phyloP scores from a whole-genome alignment of 2,888 invertebrate species.

The Eudemis profundana region DNA sequence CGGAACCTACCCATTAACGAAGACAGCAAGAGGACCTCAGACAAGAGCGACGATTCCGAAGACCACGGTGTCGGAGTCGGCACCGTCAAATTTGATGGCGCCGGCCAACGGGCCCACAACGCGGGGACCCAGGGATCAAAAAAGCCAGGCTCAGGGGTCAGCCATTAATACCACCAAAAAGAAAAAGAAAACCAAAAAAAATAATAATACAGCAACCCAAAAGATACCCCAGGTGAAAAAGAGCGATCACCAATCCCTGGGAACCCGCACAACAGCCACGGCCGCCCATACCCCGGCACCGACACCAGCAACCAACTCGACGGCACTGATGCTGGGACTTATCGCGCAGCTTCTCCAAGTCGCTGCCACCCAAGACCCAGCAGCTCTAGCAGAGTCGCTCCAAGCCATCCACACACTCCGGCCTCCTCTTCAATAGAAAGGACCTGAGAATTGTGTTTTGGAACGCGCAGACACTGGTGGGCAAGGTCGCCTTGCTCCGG shows the following conservation, averaged over 20 bases:
- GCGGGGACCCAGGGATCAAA: background rate
- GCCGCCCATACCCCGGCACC: too few species aligned
- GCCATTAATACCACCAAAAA: background rate
- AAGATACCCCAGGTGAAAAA: too few species aligned
- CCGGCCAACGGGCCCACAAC: background rate
- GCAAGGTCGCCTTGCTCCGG: conserved; percentile 6
- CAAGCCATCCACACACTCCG: background rate
- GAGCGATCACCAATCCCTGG: too few species aligned
- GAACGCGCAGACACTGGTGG: conserved; percentile 11
- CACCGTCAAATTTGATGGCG: background rate
- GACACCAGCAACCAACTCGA: too few species aligned
- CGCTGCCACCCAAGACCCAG: background rate
- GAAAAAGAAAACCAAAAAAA: background rate
- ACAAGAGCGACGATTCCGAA: too few species aligned
- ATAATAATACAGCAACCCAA: too few species aligned
- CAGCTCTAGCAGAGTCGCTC: background rate
- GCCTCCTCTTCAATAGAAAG: background rate
- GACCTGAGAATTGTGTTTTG: background rate
- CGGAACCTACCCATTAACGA: too few species aligned
- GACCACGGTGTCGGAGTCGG: conserved; percentile 1
- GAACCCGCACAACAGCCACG: too few species aligned
- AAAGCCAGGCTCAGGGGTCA: too few species aligned
- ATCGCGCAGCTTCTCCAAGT: background rate
- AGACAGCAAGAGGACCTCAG: background rate
- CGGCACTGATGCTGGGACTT: too few species aligned